Percentiles rank a stretch among this genome's conserved stretches.
Conservation (phyloP, 1,140 invertebrate genomes). For the Cydia pomonella region DNA sequence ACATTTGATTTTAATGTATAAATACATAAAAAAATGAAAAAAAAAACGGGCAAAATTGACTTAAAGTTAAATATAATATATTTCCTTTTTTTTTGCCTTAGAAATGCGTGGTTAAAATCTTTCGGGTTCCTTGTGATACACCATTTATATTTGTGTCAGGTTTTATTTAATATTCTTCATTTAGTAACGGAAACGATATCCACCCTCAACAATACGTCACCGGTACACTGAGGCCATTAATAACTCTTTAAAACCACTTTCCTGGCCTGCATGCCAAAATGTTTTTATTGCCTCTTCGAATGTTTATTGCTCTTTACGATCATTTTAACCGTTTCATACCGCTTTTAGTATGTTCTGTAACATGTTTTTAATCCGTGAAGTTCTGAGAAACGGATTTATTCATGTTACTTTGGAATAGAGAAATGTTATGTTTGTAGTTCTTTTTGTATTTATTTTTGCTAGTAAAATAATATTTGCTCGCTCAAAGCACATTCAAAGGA, state of each 20-base stretch:
- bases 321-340: background rate
- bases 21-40: too few species aligned
- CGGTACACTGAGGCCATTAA: background rate
- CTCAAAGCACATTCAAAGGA: background rate
- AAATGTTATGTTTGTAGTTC: background rate
- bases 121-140: too few species aligned
- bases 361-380: slow-evolving; percentile 14
- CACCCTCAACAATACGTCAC: background rate
- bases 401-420: background rate
- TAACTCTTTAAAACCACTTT: slow-evolving; percentile 16
- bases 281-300: slow-evolving; percentile 17
- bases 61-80: too few species aligned
- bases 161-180: background rate
- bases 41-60: too few species aligned
- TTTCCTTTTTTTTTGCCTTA: too few species aligned
- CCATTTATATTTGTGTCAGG: too few species aligned
- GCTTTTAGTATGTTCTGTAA: background rate
- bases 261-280: slow-evolving; percentile 25
- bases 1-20: too few species aligned
- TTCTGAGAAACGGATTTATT: slow-evolving; percentile 17
- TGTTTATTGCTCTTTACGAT: background rate
- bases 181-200: background rate
- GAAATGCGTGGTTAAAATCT: too few species aligned
- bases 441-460: background rate
- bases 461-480: background rate